Evolutionary conservation across 2,888 invertebrate genomes (phyloP).

Genomic region (Drepana falcataria): DNA sequence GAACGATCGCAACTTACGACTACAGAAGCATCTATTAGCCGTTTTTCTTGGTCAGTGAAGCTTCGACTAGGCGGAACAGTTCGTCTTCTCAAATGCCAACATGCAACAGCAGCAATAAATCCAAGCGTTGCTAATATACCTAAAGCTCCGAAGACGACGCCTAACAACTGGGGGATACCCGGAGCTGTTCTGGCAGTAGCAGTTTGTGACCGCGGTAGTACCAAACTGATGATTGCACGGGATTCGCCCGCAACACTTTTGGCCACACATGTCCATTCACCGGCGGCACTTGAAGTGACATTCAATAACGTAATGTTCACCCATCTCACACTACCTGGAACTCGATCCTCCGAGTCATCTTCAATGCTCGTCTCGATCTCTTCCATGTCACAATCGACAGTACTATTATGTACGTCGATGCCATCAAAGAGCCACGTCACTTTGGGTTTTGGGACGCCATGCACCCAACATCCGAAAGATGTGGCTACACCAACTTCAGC

Average conservation of each 20-base stretch:
- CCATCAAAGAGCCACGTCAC: conserved; percentile 91
- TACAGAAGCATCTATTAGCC: conserved; percentile 87
- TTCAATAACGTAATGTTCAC: conserved; percentile 90
- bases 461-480: conserved; percentile 88
- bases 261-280: conserved; percentile 91
- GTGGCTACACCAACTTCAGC: conserved; percentile 91
- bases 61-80: conserved; percentile 83
- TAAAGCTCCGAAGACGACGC: conserved; percentile 85
- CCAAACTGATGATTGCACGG: conserved; percentile 79
- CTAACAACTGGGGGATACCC: conserved; percentile 84
- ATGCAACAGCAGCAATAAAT: conserved; percentile 71
- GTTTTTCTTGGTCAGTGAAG: conserved; percentile 93
- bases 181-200: conserved; percentile 88
- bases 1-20: conserved; percentile 81
- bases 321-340: conserved; percentile 81
- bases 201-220: conserved; percentile 80
- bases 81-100: conserved; percentile 84
- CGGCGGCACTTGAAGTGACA: conserved; percentile 89
- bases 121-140: conserved; percentile 84
- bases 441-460: conserved; percentile 90
- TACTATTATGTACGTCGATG: conserved; percentile 62
- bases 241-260: conserved; percentile 82
- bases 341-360: conserved; percentile 63
- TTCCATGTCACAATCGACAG: conserved; percentile 70
- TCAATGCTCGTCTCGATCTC: conserved; percentile 63